Conservation (phyloP, 2,888 invertebrate species). For the Adelphocoris suturalis region DNA sequence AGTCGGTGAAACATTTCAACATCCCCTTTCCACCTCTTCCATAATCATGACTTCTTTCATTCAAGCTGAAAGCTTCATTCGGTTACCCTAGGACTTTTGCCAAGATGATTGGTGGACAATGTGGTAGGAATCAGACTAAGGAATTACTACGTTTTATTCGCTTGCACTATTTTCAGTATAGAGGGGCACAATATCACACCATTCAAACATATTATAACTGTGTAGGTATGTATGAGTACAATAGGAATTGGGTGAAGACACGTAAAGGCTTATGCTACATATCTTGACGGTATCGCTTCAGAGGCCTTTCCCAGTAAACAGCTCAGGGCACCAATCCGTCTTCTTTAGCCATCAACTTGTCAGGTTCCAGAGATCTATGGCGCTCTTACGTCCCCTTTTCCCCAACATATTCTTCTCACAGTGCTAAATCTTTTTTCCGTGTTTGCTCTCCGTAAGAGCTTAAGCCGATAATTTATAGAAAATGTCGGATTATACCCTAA, state of each 20-base stretch:
- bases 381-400: conserved; percentile 15
- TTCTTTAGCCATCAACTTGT: conserved; percentile 67
- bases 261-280: conserved; percentile 8
- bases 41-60: too few relatives aligned
- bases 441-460: conserved; percentile 1
- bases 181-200: too few relatives aligned
- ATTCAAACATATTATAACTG: too few relatives aligned
- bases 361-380: conserved; percentile 62
- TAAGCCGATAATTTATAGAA: conserved; percentile 28
- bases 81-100: too few relatives aligned
- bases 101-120: too few relatives aligned
- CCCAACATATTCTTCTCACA: conserved; percentile 18
- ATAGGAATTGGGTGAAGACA: background rate
- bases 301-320: conserved; percentile 47
- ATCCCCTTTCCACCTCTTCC: too few relatives aligned
- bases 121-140: too few relatives aligned
- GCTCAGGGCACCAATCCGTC: conserved; percentile 58
- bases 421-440: conserved; percentile 45
- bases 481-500: conserved; percentile 1
- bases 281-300: background rate
- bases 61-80: too few relatives aligned
- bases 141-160: too few relatives aligned
- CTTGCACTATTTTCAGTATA: too few relatives aligned
- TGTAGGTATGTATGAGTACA: background rate
- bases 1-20: too few relatives aligned